Conservation (phyloP, 2,113 vertebrate genomes). For the Gobio gobio region DNA sequence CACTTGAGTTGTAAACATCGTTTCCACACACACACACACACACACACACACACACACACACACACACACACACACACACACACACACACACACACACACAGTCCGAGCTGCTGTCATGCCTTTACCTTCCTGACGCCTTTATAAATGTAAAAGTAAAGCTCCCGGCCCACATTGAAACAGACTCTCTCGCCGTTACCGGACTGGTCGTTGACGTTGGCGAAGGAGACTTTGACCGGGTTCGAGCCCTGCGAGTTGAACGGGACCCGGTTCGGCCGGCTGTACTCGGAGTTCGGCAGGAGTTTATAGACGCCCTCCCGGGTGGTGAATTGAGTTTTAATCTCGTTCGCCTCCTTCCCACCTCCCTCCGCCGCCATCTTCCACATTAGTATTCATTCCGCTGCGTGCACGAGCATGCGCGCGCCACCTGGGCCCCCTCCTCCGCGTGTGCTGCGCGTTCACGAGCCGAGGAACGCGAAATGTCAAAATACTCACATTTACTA, state of each 20-base stretch:
- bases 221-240: conserved; percentile 97
- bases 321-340: conserved; percentile 99
- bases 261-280: conserved; percentile 97
- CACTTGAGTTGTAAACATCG: no score
- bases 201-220: conserved; percentile 99
- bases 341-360: conserved; percentile 99
- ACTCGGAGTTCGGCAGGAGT: conserved; percentile 97
- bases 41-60: no score
- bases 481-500: no score
- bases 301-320: conserved; percentile 98
- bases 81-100: no score
- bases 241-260: conserved; percentile 98
- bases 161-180: conserved; percentile 99
- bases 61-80: no score
- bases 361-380: conserved; percentile 99
- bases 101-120: no score
- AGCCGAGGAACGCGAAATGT: no score
- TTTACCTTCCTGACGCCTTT: conserved; percentile 96
- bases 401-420: conserved; percentile 86
- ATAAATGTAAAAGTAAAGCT: conserved; percentile 99
- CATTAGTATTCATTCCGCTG: conserved; percentile 97
- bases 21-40: no score
- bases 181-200: conserved; percentile 98
- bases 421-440: neutral
- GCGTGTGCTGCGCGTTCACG: neutral